These are phyloP conservation scores for Suillia variegata DNA, from an alignment of 2,888 invertebrate species.

Conservation along the genomic window DNA sequence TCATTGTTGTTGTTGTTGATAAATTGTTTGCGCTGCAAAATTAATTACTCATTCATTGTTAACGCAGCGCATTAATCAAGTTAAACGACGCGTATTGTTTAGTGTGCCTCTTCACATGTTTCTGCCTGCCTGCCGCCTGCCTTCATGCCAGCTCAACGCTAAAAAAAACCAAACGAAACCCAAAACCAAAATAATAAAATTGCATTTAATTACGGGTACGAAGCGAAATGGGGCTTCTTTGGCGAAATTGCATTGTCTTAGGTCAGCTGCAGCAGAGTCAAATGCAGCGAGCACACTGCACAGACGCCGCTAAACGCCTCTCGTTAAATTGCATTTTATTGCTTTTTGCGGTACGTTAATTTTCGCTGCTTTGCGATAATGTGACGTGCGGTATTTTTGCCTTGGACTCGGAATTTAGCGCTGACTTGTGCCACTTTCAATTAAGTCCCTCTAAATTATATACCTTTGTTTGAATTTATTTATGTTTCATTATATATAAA, in stretches of 20 bases:
- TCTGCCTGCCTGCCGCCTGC: constrained; percentile 35
- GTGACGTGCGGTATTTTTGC: too few relatives aligned
- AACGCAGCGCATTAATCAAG: constrained; percentile 50
- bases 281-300: background rate
- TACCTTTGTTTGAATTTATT: too few relatives aligned
- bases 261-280: constrained; percentile 19
- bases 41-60: constrained; percentile 49
- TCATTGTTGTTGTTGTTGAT: constrained; percentile 36
- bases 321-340: constrained; percentile 27
- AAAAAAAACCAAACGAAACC: too few relatives aligned
- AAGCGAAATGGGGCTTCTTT: background rate
- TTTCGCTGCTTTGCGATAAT: too few relatives aligned
- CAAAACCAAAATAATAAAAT: constrained; percentile 50
- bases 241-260: constrained; percentile 12
- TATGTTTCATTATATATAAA: too few relatives aligned
- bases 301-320: constrained; percentile 19
- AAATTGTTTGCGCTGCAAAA: constrained; percentile 49
- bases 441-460: too few relatives aligned
- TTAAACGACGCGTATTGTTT: constrained; percentile 40
- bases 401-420: too few relatives aligned
- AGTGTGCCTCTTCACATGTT: constrained; percentile 25
- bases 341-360: constrained; percentile 27
- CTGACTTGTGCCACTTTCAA: too few relatives aligned
- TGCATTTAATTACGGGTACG: constrained; percentile 44
- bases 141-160: too few relatives aligned